Evolutionary conservation across 1,140 invertebrate species (phyloP), one percentile per base, ranked within the genome.

Genomic region (Hestina assimilis): DNA sequence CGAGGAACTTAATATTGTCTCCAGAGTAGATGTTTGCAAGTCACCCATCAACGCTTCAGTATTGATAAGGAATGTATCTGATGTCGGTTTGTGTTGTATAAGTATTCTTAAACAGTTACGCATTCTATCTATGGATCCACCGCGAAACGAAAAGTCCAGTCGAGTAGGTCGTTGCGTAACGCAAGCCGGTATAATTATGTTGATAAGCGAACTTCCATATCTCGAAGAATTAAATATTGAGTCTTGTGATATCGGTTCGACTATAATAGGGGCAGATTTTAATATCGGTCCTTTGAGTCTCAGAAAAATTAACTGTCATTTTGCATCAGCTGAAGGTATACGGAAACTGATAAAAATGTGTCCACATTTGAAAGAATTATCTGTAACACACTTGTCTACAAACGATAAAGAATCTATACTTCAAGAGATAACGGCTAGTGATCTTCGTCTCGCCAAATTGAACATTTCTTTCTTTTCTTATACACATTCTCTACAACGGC

Each of bases 1-100:
- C 7, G 87, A 90, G 69, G 82, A 89, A 58, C 81, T 91, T 15
- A 89, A 90, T 54, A 89, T 90, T 41, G 81, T 90, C n/a, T 91
- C 90, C 17, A 79, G 74, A 65, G 78, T 90, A 38, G 88, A 89
- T 54, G 78, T 87, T 29, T 79, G 75, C 31, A 87, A 84, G 64
- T 89, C 84, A 2, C 66, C 69, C 3, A 87, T 90, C 42, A 90
- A 90, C 73, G 89, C 89, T 48, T 88, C 85, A 0, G 80, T 87
- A 15, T 59, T 87, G 24, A 76, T 86, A 6, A 76, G 88, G 48
- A 89, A 89, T 58, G 88, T 89, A 17, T 89, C 88, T 0, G 84
- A 89, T 61, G 61, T 71, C 17, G 88, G 88, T 31, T 58, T 89
- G 7, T 69, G 69, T 21, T 78, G 65, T 57, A 70, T 89, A 15